Base-by-base conservation (phyloP, 2,113 vertebrate genomes). In the Myiopsitta monachus region DNA sequence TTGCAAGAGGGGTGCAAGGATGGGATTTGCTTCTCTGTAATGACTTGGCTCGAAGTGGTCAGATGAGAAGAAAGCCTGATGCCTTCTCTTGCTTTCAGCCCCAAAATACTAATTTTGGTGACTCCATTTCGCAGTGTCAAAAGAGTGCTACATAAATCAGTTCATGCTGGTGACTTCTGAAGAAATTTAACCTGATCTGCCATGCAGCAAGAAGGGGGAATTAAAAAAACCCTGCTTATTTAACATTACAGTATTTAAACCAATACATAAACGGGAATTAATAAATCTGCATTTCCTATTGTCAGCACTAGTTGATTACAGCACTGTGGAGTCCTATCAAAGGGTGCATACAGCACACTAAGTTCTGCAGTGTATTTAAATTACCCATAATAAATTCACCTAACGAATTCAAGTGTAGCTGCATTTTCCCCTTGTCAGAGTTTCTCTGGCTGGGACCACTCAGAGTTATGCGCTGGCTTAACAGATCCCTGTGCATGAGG, bases 221-320 rank as follows among this genome's bases (percentile, higher is more conserved):
- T 95, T 85, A 84, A 38, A 57, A 83, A 70, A 83, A 80, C 30
- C 18, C 90, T 92, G 66, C 94, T 92, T 94, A 63, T 96, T 95
- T 95, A 91, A 94, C 63, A 87, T 73, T 43, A 66, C 9, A 26
- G 77, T 85, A 77, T 96, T 96, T 94, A 92, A 94, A 84, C 77
- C 87, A 95, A 87, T 85, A 79, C 46, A 94, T 46, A 89, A 93
- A 94, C 51, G 87, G 83, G 83, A 93, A 94, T 96, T 92, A 92
- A 94, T 94, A 96, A 94, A 95, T 92, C 92, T 92, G 77, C 88
- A 77, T 94, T 96, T 95, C 84, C 81, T 68, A 63, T 92, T 92
- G 95, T 89, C 95, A 80, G 92, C 92, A 79, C 69, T 33, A 31
- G 91, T 93, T 96, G 96, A 94, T 94, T 89, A 77, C 69, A 87